These are phyloP conservation scores for Rhinoptilus africanus DNA, from an alignment of 2,113 vertebrate species.

Conservation along the genomic window DNA sequence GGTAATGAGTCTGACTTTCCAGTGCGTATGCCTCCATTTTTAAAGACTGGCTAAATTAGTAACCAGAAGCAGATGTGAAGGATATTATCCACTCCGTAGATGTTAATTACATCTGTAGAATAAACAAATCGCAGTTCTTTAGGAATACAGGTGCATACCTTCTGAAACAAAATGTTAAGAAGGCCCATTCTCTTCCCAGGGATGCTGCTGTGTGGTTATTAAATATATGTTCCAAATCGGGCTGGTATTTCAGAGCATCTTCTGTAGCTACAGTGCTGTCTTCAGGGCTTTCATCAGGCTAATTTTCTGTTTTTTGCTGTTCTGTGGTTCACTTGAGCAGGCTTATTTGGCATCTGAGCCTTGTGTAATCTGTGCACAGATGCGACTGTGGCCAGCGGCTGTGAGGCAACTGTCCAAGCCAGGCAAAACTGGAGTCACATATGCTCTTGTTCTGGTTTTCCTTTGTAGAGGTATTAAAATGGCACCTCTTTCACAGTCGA, in stretches of 20 bases:
- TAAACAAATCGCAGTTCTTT: neutral
- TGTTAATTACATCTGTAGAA: neutral
- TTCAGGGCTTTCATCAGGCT: neutral
- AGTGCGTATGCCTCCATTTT: neutral
- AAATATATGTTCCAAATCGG: rapidly evolving
- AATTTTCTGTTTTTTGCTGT: neutral
- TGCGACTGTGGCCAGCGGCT: neutral
- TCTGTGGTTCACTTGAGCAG: neutral
- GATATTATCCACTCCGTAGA: neutral
- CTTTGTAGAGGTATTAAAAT: neutral
- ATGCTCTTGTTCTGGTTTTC: neutral
- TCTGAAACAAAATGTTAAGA: neutral
- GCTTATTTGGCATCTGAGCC: neutral
- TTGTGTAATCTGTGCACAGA: neutral
- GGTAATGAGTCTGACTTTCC: conserved; percentile 45
- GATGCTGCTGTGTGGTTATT: neutral
- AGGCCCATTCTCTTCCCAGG: neutral
- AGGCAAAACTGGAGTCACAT: too few relatives aligned
- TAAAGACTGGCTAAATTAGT: neutral
- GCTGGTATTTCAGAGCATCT: neutral
- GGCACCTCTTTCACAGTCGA: neutral
- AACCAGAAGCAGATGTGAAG: neutral
- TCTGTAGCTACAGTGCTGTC: neutral
- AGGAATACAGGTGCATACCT: neutral
- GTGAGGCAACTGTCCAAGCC: neutral